Evolutionary conservation across 2,113 vertebrate species (phyloP).

Genomic region (Thomomys bottae): DNA sequence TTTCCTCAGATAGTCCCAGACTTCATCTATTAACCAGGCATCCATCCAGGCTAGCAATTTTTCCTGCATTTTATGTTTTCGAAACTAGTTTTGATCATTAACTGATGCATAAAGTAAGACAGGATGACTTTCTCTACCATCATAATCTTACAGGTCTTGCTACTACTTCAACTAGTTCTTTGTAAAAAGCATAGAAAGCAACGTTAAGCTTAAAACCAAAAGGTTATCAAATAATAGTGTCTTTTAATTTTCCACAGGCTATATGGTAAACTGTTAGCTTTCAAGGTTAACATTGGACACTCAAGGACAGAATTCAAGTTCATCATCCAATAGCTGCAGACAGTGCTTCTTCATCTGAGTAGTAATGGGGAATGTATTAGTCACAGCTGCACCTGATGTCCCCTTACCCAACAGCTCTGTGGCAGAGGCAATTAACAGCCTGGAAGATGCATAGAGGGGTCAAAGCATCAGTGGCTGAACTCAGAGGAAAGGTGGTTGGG

Average conservation of each 20-base stretch:
- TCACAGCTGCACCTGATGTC: neutral
- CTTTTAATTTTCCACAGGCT: neutral
- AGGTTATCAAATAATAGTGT: neutral
- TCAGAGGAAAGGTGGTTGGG: neutral
- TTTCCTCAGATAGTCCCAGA: neutral
- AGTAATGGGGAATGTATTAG: neutral
- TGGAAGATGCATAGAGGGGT: neutral
- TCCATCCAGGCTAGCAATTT: neutral
- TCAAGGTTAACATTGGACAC: neutral
- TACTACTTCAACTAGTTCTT: neutral
- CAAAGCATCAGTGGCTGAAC: neutral
- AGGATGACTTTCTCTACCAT: neutral
- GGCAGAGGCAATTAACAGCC: neutral
- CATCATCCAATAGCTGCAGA: neutral
- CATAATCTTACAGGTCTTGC: neutral
- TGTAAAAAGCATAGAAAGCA: neutral
- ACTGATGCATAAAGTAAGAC: neutral
- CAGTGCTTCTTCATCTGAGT: neutral
- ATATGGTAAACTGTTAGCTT: neutral
- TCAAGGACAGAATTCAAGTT: neutral
- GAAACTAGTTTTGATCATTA: neutral
- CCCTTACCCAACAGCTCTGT: neutral
- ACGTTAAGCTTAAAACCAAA: neutral
- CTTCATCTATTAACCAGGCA: conserved; percentile 16
- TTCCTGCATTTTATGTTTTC: conserved; percentile 16